Conservation (phyloP, 2,797 vertebrate species). For the Antennarius maculatus region DNA sequence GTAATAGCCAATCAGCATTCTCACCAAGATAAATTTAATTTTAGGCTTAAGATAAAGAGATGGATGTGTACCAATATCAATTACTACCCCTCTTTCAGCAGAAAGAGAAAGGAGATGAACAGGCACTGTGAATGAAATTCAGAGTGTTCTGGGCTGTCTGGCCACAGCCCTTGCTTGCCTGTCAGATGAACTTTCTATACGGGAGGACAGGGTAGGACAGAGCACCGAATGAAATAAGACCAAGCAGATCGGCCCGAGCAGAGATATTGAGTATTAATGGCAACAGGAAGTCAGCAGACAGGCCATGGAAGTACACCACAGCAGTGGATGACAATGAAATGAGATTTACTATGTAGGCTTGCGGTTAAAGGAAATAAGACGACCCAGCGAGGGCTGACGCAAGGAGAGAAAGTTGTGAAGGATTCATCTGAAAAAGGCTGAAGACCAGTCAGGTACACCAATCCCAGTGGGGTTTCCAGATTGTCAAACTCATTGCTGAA, state of each 20-base stretch:
- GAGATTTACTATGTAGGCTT: conserved; percentile 79
- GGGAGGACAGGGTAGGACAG: conserved; percentile 67
- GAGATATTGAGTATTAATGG: conserved; percentile 81
- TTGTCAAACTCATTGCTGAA: conserved; percentile 66
- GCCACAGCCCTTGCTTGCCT: conserved; percentile 66
- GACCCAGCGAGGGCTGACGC: conserved; percentile 53
- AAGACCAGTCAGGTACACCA: conserved; percentile 65
- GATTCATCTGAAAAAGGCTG: conserved; percentile 57
- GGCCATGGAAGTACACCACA: conserved; percentile 77
- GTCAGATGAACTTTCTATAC: conserved; percentile 78
- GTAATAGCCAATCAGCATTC: conserved; percentile 79
- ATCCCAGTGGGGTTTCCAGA: conserved; percentile 63
- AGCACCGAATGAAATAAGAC: conserved; percentile 76
- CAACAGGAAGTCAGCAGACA: conserved; percentile 78
- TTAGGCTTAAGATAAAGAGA: conserved; percentile 80
- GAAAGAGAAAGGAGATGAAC: conserved; percentile 72
- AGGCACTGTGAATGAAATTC: conserved; percentile 80
- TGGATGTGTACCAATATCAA: conserved; percentile 84
- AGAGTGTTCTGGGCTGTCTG: conserved; percentile 61
- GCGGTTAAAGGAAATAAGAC: conserved; percentile 76
- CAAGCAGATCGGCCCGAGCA: conserved; percentile 73
- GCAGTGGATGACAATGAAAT: conserved; percentile 77
- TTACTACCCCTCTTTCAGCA: conserved; percentile 78
- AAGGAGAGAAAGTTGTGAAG: conserved; percentile 52
- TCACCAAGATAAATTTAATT: conserved; percentile 84